Base-by-base conservation (phyloP, 53 echinoderm and acorn worm genomes). In the Antedon mediterranea region DNA sequence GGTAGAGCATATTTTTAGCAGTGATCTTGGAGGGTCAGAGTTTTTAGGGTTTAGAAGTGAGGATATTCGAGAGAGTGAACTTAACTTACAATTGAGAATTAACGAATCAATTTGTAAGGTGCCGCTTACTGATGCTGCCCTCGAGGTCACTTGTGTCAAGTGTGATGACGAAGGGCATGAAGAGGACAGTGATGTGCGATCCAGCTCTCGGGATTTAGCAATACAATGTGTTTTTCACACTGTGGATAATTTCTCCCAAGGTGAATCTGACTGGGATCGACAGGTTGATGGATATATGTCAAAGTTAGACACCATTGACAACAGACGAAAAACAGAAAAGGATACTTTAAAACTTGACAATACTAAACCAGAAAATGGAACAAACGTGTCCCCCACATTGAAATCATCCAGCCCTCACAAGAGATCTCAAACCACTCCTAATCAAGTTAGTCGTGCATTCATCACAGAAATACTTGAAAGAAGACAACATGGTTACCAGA, bases 251-350 rank as follows among this genome's bases (percentile, higher is more conserved):
- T 94, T 94, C 57, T 87, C 94, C 13, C 91, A 91, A 31, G 94
- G 89, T 37, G 94, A 91, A 3, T 94, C 94, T 7, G 94, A 94
- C 43, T 94, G 94, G 94, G 94, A 94, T 34, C 83, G 82, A 29
- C 89, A 89, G 31, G 85, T 91, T 32, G 85, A 89, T 18, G 89
- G 89, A 27, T 94, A 85, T 43, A 87, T 94, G 91, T 75, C 85
- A 72, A 89, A 85, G 79, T 77, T 93, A 32, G 94, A 94, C 28
- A 78, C 81, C 34, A 89, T 18, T 57, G 57, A 18, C 2, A 3
- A 3, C 9, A 57, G 20, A 23, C 57, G 57, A 8, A 57, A 57
- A 57, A 57, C 23, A 23, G 57, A 57, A 6, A 57, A 6, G 9
- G 20, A 57, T 6, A 1, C 11, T 15, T 13, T 57, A 18, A 57